Percentiles rank a stretch among this genome's conserved stretches.
Conservation (phyloP, 2,113 vertebrate species). For the Myodes glareolus region DNA sequence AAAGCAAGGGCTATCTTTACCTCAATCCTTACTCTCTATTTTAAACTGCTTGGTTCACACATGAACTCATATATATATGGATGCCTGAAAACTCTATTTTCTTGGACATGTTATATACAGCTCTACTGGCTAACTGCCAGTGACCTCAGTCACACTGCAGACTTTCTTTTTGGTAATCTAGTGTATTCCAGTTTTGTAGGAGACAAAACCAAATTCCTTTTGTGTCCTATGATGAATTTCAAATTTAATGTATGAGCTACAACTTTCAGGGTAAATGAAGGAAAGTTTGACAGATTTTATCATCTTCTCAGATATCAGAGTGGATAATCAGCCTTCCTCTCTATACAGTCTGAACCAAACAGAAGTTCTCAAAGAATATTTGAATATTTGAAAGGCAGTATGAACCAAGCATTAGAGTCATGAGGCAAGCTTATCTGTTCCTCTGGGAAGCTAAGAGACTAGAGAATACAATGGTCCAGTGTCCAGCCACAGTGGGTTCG, state of each 20-base stretch:
- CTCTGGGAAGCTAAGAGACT: background rate
- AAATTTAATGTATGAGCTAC: background rate
- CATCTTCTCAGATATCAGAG: conserved; percentile 5
- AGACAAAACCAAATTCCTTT: conserved; percentile 28
- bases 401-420: background rate
- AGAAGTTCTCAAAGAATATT: background rate
- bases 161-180: background rate
- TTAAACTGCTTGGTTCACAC: background rate
- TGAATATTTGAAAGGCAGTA: background rate
- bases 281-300: conserved; percentile 2
- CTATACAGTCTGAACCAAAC: background rate
- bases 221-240: background rate
- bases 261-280: background rate
- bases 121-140: background rate
- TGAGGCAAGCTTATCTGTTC: background rate
- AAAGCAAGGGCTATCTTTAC: background rate
- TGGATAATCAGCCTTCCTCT: background rate
- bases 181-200: background rate
- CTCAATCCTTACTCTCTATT: background rate
- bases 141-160: background rate
- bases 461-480: background rate
- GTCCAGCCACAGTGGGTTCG: no score
- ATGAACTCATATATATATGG: background rate
- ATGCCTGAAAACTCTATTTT: conserved; percentile 10
- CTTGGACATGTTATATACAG: background rate